Evolutionary conservation across 2,888 invertebrate genomes (phyloP), one percentile per base, ranked within the genome.

Genomic region (Fragum fragum): DNA sequence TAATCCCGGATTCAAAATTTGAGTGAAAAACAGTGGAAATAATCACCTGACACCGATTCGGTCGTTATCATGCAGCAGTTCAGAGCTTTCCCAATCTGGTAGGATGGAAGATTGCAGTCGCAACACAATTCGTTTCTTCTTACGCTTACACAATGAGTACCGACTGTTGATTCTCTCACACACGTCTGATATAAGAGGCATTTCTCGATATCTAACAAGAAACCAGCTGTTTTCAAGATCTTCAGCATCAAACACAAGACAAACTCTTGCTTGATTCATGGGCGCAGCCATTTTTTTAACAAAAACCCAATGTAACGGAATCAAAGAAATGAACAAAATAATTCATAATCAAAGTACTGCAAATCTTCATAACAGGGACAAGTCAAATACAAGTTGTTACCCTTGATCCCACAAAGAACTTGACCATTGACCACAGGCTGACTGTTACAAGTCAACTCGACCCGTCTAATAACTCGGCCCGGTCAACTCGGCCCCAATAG

Each of bases 21-120:
- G n/a, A n/a, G n/a, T n/a, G n/a, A n/a, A n/a, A n/a, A n/a, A n/a
- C n/a, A n/a, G n/a, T n/a, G n/a, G n/a, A n/a, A n/a, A n/a, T n/a
- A n/a, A n/a, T 42, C 73, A 82, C 82, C 79, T 83, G 28, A 88
- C 82, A 71, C 68, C 59, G 5, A 88, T 78, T 21, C 53, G 42
- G 66, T 88, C 88, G 26, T 83, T 81, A 61, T 89, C 87, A 52
- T 83, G 83, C 7, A 89, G 66, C 21, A 89, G 39, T 28, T 76
- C 36, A 11, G 85, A 74, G 21, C 74, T 83, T 79, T 87, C 88
- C 77, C 76, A 75, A 16, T 71, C 29, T 18, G 89, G 89, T 28
- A 89, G 73, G 57, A 72, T 53, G 28, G 79, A 87, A 23, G 78
- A 79, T 29, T 76, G 71, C 9, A 87, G 32, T 14, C 79, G 73